Base-by-base conservation (phyloP, 2,113 vertebrate genomes). In the Halichoerus grypus region DNA sequence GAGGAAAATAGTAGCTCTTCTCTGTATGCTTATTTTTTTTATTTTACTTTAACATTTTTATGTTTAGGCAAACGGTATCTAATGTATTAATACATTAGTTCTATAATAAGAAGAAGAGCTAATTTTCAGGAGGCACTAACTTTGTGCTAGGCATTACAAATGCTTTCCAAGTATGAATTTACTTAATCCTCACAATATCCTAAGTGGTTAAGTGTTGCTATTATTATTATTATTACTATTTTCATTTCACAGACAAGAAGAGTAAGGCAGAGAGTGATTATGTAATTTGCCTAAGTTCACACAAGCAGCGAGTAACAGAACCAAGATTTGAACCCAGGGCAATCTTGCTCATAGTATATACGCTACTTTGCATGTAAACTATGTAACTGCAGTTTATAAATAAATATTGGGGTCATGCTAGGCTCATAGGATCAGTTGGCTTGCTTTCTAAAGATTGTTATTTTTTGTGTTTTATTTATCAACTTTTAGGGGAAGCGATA, bases 401-500 rank as follows among this genome's bases (percentile, higher is more conserved):
- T 87, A 59, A 61, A 80, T 81, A 42, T 21, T 63, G 13, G 59
- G 72, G 33, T 94, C 39, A 82, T 72, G 26, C 1, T 21, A 77
- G 10, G 7, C 26, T 63, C 36, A 67, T 59, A n/a, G 57, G 82
- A 57, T 65, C 6, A 67, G 26, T 72, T 61, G 16, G 5, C 24
- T 74, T 93, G 14, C 61, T 84, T 94, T 88, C 69, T 49, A 85
- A 80, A 86, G n/a, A 61, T 51, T 85, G 13, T 67, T 59, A n/a
- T 53, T 28, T 82, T 86, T 57, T 28, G 18, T 46, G 13, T 42
- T 93, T 94, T 51, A 67, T 61, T 53, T 61, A 28, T 79, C 69
- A 88, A 10, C 26, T 83, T 92, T 72, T 74, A 96, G 19, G 86
- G 33, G 6, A 96, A 51, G 19, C 69, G 85, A n/a, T 92, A 90